These are phyloP conservation scores for Sesia bembeciformis DNA, from an alignment of 2,888 invertebrate species.

Conservation along the genomic window DNA sequence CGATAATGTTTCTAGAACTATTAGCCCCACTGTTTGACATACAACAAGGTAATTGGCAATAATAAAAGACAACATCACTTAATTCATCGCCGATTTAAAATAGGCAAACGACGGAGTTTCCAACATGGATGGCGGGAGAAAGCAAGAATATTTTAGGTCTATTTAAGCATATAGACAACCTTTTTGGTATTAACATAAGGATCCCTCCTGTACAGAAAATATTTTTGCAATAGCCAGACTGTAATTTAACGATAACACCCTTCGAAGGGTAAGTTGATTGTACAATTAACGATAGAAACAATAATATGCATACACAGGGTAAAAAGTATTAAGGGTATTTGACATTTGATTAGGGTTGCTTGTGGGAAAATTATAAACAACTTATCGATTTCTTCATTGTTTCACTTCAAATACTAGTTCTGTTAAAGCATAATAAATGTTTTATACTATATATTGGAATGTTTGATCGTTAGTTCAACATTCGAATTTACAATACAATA, in stretches of 20 bases:
- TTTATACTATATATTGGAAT: too few relatives aligned
- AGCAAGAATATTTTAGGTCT: background rate
- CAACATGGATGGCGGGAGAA: conserved; percentile 19
- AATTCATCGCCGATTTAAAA: conserved; percentile 17
- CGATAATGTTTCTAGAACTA: too few relatives aligned
- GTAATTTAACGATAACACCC: conserved; percentile 25
- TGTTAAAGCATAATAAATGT: too few relatives aligned
- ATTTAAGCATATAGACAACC: background rate
- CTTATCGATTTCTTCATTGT: too few relatives aligned
- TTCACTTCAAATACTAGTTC: too few relatives aligned
- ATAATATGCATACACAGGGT: background rate
- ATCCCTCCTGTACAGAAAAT: background rate
- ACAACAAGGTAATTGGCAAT: background rate
- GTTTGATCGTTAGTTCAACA: too few relatives aligned
- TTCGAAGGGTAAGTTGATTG: conserved; percentile 14
- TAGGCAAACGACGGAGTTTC: conserved; percentile 29
- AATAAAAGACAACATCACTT: background rate
- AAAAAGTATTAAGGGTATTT: too few relatives aligned
- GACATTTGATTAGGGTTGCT: too few relatives aligned
- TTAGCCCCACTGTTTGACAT: too few relatives aligned
- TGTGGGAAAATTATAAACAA: too few relatives aligned
- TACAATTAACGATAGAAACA: background rate
- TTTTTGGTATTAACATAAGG: background rate
- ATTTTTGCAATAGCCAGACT: conserved; percentile 8
- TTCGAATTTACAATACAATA: too few relatives aligned